phyloP scores from a whole-genome alignment of 2,888 invertebrate species.

The Cephonodes hylas region DNA sequence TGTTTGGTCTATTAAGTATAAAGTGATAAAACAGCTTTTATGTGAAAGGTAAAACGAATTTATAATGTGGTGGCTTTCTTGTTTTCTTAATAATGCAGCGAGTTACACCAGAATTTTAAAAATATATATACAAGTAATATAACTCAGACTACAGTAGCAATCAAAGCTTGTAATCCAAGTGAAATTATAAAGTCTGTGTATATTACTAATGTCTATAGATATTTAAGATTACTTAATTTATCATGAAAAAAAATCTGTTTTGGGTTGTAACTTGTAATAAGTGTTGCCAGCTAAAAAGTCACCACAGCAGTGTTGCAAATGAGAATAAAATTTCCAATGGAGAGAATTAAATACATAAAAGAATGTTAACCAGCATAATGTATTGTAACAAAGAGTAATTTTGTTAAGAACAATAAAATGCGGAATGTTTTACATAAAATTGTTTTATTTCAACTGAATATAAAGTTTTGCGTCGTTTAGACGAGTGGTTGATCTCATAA shows the following conservation, averaged over 20 bases:
- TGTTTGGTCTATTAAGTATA: not conserved
- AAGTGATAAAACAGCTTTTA: not conserved
- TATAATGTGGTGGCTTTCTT: not conserved
- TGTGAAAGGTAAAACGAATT: not conserved
- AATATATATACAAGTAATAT: too few relatives aligned
- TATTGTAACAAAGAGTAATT: constrained; percentile 58
- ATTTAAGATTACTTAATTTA: too few relatives aligned
- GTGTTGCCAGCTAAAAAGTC: not conserved
- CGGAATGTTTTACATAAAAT: constrained; percentile 53
- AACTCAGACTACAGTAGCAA: not conserved
- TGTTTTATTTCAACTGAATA: constrained; percentile 47
- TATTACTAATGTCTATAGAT: not conserved
- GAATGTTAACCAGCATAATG: constrained; percentile 69
- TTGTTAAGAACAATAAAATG: constrained; percentile 70
- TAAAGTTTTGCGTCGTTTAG: not conserved
- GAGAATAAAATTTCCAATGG: constrained; percentile 30
- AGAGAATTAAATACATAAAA: constrained; percentile 30
- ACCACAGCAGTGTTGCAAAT: not conserved
- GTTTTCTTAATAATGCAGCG: too few relatives aligned
- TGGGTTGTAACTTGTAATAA: not conserved
- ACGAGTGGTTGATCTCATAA: too few relatives aligned
- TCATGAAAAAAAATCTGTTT: not conserved
- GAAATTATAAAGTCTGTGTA: too few relatives aligned
- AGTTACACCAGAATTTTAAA: not conserved
- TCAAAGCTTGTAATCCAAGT: too few relatives aligned